Evolutionary conservation across 37 sponge, comb jelly and placozoan genomes (phyloP), one percentile per base, ranked within the genome.

Genomic region (Haliclona indistincta): DNA sequence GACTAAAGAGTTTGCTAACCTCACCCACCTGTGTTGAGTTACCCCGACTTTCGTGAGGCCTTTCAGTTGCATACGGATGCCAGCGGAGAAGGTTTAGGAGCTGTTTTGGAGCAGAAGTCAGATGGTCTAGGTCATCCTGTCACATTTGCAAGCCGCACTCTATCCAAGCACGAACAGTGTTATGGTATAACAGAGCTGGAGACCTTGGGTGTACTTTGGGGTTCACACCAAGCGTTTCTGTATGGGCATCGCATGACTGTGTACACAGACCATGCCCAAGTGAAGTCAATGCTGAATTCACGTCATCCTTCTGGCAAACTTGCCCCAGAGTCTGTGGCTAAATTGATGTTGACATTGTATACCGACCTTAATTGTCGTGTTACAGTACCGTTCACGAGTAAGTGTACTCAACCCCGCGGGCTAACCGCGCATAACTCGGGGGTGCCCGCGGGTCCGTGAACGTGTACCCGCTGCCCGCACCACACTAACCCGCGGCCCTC

Each of bases 321-420:
- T 4, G 72, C 65, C 13, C 34, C 54, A 0, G 65, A 56, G 78
- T 15, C 41, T 2, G 36, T 52, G 5, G 15, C 68, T 17, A 81
- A 45, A 33, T 71, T 36, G 70, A 80, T 32, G 1, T 80, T 5
- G 52, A 71, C 11, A 33, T 81, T 36, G n/a, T 25, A 22, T 81
- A 77, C 40, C 54, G 67, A 4, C 78, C 78, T n/a, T n/a, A n/a
- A n/a, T 42, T 66, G 78, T 29, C 32, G 55, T 3, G 17, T 6
- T 4, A 64, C n/a, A n/a, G n/a, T n/a, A n/a, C n/a, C n/a, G n/a
- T n/a, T n/a, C n/a, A n/a, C n/a, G n/a, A n/a, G n/a, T n/a, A n/a
- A n/a, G n/a, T n/a, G n/a, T n/a, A n/a, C n/a, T n/a, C n/a, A n/a
- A n/a, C n/a, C n/a, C n/a, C n/a, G n/a, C n/a, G n/a, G n/a, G n/a